These are phyloP conservation scores for Pithys albifrons DNA, from an alignment of 2,113 vertebrate species.

Conservation along the genomic window DNA sequence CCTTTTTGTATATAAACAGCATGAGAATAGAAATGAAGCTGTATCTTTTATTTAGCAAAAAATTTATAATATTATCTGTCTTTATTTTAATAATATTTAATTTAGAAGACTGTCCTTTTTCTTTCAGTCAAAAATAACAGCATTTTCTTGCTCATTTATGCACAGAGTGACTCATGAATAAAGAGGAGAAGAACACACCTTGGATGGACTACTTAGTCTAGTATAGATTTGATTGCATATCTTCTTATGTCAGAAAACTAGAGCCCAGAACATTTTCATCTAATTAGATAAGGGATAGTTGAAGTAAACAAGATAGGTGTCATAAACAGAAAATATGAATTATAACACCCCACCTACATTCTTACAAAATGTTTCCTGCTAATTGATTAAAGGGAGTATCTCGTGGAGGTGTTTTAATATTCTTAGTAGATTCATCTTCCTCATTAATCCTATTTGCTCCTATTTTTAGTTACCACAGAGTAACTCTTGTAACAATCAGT, in stretches of 20 bases:
- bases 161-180: not conserved
- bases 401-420: accelerated
- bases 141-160: not conserved
- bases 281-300: not conserved
- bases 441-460: not conserved
- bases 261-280: not conserved
- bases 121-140: not conserved
- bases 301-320: not conserved
- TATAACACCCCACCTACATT: not conserved
- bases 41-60: not conserved
- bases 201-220: not conserved
- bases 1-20: not conserved
- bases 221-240: not conserved
- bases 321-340: not conserved
- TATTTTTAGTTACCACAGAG: not conserved
- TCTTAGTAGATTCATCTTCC: not conserved
- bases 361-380: not conserved
- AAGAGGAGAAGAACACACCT: not conserved
- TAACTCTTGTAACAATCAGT: not conserved
- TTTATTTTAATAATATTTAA: not conserved
- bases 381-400: not conserved
- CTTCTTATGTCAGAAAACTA: not conserved
- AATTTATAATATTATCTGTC: not conserved
- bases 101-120: not conserved
- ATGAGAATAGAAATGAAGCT: not conserved